Conservation (phyloP, 2,888 invertebrate species). For the Andrena haemorrhoa region DNA sequence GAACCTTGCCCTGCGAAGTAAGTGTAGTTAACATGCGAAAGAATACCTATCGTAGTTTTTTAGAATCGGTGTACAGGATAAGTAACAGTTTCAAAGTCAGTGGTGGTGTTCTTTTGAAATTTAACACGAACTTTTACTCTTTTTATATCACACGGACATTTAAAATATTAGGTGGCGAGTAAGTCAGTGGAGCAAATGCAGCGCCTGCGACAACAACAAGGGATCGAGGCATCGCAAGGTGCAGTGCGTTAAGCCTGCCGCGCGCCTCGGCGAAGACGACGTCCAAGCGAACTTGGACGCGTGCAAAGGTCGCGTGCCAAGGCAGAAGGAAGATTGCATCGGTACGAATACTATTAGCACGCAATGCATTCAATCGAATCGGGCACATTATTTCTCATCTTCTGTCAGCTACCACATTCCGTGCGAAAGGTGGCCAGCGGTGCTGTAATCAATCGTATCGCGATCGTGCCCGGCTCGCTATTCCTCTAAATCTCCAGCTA, state of each 20-base stretch:
- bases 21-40: constrained; percentile 1
- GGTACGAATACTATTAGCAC: constrained; percentile 51
- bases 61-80: not conserved
- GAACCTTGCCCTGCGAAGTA: constrained; percentile 85
- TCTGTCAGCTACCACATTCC: no score
- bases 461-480: no score
- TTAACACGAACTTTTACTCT: no score
- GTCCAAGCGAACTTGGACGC: constrained; percentile 77
- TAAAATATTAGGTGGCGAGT: constrained; percentile 86
- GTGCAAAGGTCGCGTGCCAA: constrained; percentile 77
- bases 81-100: not conserved
- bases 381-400: no score
- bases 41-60: not conserved
- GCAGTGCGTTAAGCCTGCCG: constrained; percentile 85
- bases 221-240: constrained; percentile 85
- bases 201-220: constrained; percentile 85
- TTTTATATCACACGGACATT: not conserved
- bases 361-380: no score
- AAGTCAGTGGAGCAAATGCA: constrained; percentile 89
- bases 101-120: no score
- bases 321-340: constrained; percentile 71
- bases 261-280: constrained; percentile 84
- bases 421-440: no score
- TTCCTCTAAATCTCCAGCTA: no score
- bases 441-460: no score